Conservation (phyloP, 2,888 invertebrate species). For the Lepas anatifera region DNA sequence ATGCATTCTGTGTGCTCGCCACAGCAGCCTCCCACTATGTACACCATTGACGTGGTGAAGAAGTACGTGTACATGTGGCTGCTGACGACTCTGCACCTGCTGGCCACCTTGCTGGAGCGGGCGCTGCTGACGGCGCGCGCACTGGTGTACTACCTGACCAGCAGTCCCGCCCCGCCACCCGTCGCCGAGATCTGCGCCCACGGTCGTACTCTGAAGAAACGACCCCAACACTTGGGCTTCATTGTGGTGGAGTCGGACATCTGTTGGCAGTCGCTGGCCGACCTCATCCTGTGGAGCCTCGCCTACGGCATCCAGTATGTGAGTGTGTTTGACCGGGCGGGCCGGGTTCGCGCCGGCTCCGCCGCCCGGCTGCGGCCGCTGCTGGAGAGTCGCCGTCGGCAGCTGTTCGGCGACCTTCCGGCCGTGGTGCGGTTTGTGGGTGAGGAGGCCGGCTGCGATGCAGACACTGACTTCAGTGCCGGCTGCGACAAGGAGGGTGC, state of each 20-base stretch:
- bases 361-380: not conserved
- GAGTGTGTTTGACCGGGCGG: not conserved
- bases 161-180: not conserved
- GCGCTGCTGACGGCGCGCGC: no score
- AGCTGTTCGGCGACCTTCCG: not conserved
- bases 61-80: no score
- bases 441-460: no score
- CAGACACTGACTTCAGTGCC: not conserved
- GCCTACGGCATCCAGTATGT: constrained; percentile 5
- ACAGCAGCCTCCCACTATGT: no score
- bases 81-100: no score
- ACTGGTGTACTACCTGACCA: not conserved
- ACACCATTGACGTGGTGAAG: no score
- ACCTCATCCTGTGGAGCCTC: not conserved
- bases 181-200: not conserved
- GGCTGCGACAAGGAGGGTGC: not conserved
- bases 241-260: not conserved
- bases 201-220: not conserved
- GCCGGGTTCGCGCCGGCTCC: not conserved
- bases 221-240: not conserved
- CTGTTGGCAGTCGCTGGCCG: not conserved
- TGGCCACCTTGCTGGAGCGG: no score
- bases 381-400: not conserved
- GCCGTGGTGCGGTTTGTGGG: not conserved
- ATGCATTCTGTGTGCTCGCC: no score